These are phyloP conservation scores for Chaetodon trifasciatus DNA, from an alignment of 2,797 vertebrate genomes.

Conservation along the genomic window DNA sequence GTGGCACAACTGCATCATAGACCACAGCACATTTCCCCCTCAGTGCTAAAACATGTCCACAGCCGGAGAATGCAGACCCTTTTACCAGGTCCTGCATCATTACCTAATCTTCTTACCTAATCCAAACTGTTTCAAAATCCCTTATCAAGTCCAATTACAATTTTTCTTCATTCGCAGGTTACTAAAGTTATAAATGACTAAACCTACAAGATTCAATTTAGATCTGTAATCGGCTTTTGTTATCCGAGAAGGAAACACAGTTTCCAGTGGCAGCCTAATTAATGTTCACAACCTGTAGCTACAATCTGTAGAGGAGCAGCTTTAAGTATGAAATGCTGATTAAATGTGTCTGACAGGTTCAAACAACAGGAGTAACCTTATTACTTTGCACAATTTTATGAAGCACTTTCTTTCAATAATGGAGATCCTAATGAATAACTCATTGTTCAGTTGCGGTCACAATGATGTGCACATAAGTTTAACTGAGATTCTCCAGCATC, in stretches of 20 bases:
- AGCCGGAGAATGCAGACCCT: not conserved
- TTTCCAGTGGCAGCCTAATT: slow-evolving; percentile 25
- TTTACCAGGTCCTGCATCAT: not conserved
- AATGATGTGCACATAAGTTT: not conserved
- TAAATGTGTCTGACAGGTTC: not conserved
- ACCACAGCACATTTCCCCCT: not conserved
- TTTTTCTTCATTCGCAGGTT: not conserved
- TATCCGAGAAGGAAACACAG: slow-evolving; percentile 1
- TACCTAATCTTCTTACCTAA: slow-evolving; percentile 17
- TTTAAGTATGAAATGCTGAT: slow-evolving; percentile 3
- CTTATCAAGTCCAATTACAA: slow-evolving; percentile 7
- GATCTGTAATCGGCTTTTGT: slow-evolving; percentile 32
- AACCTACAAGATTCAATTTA: slow-evolving; percentile 27
- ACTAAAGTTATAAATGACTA: slow-evolving; percentile 27
- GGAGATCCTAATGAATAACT: not conserved
- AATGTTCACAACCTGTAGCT: slow-evolving; percentile 17
- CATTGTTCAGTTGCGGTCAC: not conserved
- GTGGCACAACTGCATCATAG: not conserved
- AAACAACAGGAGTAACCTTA: not conserved
- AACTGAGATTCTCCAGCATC: not conserved
- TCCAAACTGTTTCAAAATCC: slow-evolving; percentile 7
- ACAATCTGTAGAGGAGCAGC: slow-evolving; percentile 19
- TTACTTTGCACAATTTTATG: not conserved
- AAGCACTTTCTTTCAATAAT: not conserved
- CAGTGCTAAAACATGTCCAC: slow-evolving; percentile 14